Evolutionary conservation across 2,888 invertebrate genomes (phyloP), one percentile per base, ranked within the genome.

Genomic region (Hylaea fasciaria): DNA sequence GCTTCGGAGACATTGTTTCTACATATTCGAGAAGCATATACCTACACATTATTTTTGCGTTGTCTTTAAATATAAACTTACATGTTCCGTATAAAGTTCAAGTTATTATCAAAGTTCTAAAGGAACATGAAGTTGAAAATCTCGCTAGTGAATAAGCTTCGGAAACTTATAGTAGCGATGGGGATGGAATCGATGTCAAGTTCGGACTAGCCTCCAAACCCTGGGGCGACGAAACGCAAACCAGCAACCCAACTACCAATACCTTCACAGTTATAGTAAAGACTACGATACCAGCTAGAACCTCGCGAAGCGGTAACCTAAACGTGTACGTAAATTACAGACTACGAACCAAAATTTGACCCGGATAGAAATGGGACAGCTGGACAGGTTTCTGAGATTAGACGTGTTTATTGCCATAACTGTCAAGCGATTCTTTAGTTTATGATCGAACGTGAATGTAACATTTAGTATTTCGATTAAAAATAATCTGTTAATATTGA

Each of bases 171-270:
- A 48, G 52, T 60, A 39, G 22, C 22, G 43, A 9, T 40, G 12
- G 13, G 29, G 44, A 29, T 45, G 40, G 65, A 68, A 76, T 71
- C 62, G 68, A 67, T 74, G 76, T 74, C 76, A 78, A 76, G 77
- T 78, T 73, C 73, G 71, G 60, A 45, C 49, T 48, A 61, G 58
- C 55, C 58, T 56, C 57, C 50, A 49, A 54, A 64, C 68, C 73
- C 68, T 61, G 68, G 67, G 71, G 70, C 71, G 53, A 52, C 56
- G 52, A 62, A 52, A 28, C 45, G 32, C 49, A 55, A 58, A 29
- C 49, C 32, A 55, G 47, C 45, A 56, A 65, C 53, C 56, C 50
- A 50, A 59, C 67, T 59, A 29, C 64, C 59, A 66, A 58, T 65
- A 68, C 62, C 62, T 61, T 56, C 62, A 22, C 16, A 32, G 32